Evolutionary conservation across 1,140 invertebrate species (phyloP).

Genomic region (Papilio xuthus): DNA sequence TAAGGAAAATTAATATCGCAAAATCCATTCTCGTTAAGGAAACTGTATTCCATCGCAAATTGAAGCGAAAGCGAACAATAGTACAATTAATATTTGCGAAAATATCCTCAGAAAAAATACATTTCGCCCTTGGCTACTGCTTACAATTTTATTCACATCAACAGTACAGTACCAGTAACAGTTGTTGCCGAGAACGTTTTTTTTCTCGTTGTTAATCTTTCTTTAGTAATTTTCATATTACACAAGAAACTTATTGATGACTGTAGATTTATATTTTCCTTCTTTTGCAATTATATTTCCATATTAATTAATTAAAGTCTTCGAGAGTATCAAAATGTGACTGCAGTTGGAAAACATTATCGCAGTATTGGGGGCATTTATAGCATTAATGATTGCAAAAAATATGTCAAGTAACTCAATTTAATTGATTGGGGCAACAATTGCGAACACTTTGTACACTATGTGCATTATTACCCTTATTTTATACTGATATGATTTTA

Average conservation of each 20-base stretch:
- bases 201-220: not conserved
- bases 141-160: conserved; percentile 34
- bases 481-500: not conserved
- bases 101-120: conserved; percentile 18
- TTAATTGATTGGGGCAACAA: not conserved
- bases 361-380: not conserved
- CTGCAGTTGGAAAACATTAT: not conserved
- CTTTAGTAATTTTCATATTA: conserved; percentile 15
- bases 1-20: not conserved
- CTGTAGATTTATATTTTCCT: not conserved
- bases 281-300: not conserved
- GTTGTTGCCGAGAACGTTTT: conserved; percentile 18
- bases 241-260: not conserved
- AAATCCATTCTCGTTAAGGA: conserved; percentile 4
- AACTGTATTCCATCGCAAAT: conserved; percentile 13
- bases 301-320: not conserved
- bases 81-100: conserved; percentile 26
- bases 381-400: not conserved
- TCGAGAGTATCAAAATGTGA: not conserved
- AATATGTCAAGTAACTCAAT: not conserved
- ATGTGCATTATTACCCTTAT: not conserved
- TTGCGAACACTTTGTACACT: not conserved
- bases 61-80: conserved; percentile 18
- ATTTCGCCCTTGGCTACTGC: conserved; percentile 14
- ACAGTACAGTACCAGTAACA: conserved; percentile 31